These are phyloP conservation scores for Lipophrys pholis DNA, from an alignment of 2,113 vertebrate species.

Conservation along the genomic window DNA sequence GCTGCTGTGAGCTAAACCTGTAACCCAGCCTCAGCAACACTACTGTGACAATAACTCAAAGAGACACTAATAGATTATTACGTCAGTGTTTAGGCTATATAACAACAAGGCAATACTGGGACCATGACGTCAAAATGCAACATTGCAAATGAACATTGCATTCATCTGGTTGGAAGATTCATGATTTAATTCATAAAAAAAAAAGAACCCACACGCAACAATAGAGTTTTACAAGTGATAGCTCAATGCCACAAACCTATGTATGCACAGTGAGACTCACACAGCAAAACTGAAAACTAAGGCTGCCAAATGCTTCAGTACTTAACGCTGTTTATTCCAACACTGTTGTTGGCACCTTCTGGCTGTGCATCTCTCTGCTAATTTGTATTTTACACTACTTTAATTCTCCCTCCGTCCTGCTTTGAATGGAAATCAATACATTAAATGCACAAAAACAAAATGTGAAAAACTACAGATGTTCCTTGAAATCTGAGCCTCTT, in stretches of 20 bases:
- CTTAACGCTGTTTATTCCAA: background rate
- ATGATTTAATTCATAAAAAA: background rate
- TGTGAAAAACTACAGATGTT: background rate
- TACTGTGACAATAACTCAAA: background rate
- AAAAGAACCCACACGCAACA: background rate
- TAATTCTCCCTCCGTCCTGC: background rate
- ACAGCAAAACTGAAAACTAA: background rate
- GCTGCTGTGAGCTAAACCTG: background rate
- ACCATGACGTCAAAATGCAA: background rate
- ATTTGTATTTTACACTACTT: background rate
- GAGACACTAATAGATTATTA: background rate
- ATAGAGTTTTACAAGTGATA: background rate
- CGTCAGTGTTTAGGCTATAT: background rate
- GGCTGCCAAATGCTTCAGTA: background rate
- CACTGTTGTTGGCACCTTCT: background rate
- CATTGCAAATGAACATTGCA: no score
- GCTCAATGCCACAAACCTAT: background rate
- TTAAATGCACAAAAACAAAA: background rate
- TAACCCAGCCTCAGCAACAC: background rate
- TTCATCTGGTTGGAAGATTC: no score
- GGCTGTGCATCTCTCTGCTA: background rate
- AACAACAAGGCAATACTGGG: background rate
- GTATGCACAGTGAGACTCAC: background rate
- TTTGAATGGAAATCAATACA: background rate
- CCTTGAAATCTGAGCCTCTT: background rate